These are phyloP conservation scores for Perodicticus potto DNA, from an alignment of 2,797 vertebrate species.

Conservation along the genomic window DNA sequence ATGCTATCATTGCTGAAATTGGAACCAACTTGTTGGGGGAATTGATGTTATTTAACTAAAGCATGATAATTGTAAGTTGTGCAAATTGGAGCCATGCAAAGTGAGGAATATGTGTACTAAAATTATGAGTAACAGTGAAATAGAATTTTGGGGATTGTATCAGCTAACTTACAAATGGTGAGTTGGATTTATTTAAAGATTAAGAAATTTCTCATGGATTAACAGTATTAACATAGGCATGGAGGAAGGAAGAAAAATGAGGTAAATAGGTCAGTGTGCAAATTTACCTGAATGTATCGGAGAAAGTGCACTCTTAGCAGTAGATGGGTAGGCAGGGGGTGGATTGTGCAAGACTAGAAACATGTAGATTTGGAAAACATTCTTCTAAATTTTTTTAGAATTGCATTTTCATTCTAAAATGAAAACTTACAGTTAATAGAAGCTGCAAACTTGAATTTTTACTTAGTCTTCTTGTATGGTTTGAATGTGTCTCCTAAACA, in stretches of 20 bases:
- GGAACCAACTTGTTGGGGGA: neutral
- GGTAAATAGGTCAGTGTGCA: neutral
- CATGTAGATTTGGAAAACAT: neutral
- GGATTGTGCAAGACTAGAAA: neutral
- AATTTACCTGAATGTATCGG: neutral
- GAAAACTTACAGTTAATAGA: neutral
- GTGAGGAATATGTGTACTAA: neutral
- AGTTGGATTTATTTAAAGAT: neutral
- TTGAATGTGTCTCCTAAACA: neutral
- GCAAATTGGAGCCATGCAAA: neutral
- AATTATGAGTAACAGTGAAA: neutral
- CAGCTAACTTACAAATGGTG: neutral
- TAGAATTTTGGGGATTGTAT: neutral
- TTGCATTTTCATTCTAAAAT: neutral
- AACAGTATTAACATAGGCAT: neutral
- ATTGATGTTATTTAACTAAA: constrained; percentile 27
- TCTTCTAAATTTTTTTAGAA: neutral
- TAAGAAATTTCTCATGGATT: neutral
- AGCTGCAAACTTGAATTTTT: neutral
- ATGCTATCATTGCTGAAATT: neutral
- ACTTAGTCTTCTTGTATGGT: neutral
- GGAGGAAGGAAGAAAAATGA: neutral
- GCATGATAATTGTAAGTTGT: neutral
- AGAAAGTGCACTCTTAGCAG: neutral
- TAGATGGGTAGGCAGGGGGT: too few relatives aligned